Base-by-base conservation (phyloP, 2,888 invertebrate species). In the Clivina fossor region DNA sequence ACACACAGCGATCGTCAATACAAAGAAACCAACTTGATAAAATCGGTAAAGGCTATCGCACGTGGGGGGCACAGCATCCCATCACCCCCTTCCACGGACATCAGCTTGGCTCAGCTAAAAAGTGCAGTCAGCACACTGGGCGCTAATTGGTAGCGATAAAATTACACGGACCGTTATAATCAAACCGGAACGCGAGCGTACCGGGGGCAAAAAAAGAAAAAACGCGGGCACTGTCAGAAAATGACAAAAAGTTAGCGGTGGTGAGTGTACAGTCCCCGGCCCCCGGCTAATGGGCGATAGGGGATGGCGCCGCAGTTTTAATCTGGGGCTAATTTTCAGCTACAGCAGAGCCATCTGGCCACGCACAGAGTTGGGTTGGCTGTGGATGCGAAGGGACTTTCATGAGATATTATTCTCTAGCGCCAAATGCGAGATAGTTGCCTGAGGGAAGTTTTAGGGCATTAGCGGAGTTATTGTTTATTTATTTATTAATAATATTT, bases 51-150 rank as follows among this genome's bases (percentile, higher is more conserved):
- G n/a, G n/a, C n/a, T n/a, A n/a, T n/a, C n/a, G n/a, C n/a, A n/a
- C n/a, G n/a, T n/a, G n/a, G n/a, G n/a, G n/a, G n/a, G n/a, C n/a
- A n/a, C n/a, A n/a, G 67, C 90, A 89, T 67, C 91, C 80, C 54
- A 88, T 86, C 64, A 90, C 78, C 71, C 86, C 80, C 74, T 88
- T 88, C 56, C 85, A 80, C 77, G 30, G 30, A 4, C 30, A 32
- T 20, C 22, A 35, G 43, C 15, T 19, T 38, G 32, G 37, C n/a
- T n/a, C 56, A 15, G 56, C 49, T 61, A 58, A 60, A 46, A 58
- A 60, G 38, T 60, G 58, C n/a, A n/a, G n/a, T n/a, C n/a, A n/a
- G n/a, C 32, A 41, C 43, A 24, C 22, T n/a, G n/a, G 40, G 20
- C 43, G 40, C 49, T 41, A 46, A 48, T 57, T 57, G 44, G 46